Conservation (phyloP, 2,888 invertebrate species). For the Adela reaumurella region DNA sequence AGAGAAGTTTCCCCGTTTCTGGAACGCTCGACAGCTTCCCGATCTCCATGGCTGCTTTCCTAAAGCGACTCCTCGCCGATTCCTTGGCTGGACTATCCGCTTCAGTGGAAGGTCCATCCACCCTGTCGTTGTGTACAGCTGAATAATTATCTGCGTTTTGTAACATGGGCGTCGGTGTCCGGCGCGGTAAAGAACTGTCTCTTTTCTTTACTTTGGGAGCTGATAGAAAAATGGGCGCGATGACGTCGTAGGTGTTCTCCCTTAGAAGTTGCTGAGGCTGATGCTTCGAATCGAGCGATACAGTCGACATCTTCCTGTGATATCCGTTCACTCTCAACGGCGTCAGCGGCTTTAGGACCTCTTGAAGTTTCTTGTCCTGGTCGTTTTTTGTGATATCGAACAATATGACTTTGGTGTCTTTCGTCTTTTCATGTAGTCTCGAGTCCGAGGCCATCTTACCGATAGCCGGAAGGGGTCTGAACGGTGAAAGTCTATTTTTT, state of each 20-base stretch:
- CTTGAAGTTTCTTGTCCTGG: slow-evolving; percentile 21
- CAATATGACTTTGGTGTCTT: slow-evolving; percentile 35
- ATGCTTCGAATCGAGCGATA: slow-evolving; percentile 24
- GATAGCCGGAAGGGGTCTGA: slow-evolving; percentile 47
- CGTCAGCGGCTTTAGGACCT: slow-evolving; percentile 40
- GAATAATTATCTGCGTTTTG: slow-evolving; percentile 7
- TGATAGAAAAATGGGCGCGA: slow-evolving; percentile 35
- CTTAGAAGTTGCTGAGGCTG: slow-evolving; percentile 37
- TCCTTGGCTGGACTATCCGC: neutral
- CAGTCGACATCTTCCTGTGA: slow-evolving; percentile 17
- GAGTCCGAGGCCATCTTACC: slow-evolving; percentile 24
- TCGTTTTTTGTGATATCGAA: slow-evolving; percentile 32
- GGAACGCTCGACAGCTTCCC: slow-evolving; percentile 35
- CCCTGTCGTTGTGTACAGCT: slow-evolving; percentile 5
- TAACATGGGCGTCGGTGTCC: slow-evolving; percentile 8
- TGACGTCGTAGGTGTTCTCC: slow-evolving; percentile 47
- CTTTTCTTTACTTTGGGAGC: slow-evolving; percentile 23
- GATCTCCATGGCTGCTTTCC: slow-evolving; percentile 39
- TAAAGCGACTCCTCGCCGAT: slow-evolving; percentile 26
- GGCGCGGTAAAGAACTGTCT: slow-evolving; percentile 14
- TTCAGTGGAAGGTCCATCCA: slow-evolving; percentile 17
- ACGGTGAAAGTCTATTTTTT: slow-evolving; percentile 38
- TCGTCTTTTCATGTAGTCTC: slow-evolving; percentile 19
- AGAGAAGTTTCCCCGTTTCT: slow-evolving; percentile 40
- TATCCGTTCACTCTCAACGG: slow-evolving; percentile 31